Evolutionary conservation across 2,888 invertebrate species (phyloP).

Genomic region (Chymomyza fuscimana): DNA sequence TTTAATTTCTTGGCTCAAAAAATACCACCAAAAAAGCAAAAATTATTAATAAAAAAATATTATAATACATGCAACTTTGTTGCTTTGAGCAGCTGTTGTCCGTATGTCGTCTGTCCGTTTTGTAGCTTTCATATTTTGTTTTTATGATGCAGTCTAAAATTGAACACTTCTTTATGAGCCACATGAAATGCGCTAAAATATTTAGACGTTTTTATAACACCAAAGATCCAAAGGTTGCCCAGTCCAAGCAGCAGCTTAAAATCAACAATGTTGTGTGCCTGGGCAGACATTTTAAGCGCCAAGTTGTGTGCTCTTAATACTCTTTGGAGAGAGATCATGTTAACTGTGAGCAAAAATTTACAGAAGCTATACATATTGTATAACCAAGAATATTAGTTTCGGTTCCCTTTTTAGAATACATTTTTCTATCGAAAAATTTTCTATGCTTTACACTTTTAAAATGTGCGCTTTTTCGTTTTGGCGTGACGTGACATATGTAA

Average conservation of each 20-base stretch:
- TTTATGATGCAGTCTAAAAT: background rate
- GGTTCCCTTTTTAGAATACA: too few relatives aligned
- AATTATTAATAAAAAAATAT: background rate
- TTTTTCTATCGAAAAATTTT: too few relatives aligned
- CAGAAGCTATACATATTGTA: too few relatives aligned
- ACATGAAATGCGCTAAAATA: constrained; percentile 25
- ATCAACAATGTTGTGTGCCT: background rate
- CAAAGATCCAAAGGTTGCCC: background rate
- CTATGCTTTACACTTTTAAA: too few relatives aligned
- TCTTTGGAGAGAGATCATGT: background rate
- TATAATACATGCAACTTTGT: constrained; percentile 9
- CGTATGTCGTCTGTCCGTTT: background rate
- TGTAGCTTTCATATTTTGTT: background rate
- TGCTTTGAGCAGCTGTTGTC: constrained; percentile 5
- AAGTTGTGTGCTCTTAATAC: background rate
- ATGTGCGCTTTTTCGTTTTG: too few relatives aligned
- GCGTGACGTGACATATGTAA: too few relatives aligned
- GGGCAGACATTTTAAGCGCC: background rate
- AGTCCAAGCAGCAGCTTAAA: background rate
- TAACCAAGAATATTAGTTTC: too few relatives aligned
- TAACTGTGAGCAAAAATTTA: too few relatives aligned
- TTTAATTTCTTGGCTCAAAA: background rate
- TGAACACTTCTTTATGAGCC: constrained; percentile 2
- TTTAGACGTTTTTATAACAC: constrained; percentile 30
- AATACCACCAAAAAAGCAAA: background rate